phyloP scores from a whole-genome alignment of 2,797 vertebrate genomes.

The Octomys mimax region DNA sequence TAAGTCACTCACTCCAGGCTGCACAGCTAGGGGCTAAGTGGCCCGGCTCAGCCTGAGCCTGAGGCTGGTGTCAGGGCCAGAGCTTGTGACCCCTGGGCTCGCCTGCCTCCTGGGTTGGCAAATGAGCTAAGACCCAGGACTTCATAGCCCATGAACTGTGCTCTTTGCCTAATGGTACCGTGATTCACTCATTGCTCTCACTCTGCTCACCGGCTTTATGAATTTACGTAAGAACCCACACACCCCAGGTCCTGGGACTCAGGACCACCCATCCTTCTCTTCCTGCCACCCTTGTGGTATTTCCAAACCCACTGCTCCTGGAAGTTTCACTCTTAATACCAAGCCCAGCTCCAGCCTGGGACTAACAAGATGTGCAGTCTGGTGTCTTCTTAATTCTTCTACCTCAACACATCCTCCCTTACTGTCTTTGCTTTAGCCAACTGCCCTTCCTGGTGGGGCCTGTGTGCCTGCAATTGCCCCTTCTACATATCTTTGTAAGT shows the following conservation, averaged over 20 bases:
- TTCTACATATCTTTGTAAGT: not conserved
- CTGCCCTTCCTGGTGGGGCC: not conserved
- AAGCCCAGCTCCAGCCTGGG: not conserved
- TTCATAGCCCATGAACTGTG: not conserved
- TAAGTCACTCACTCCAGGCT: not conserved
- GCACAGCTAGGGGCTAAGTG: not conserved
- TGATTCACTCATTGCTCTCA: not conserved
- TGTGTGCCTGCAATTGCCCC: not conserved
- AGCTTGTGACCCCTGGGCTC: not conserved
- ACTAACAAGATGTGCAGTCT: accelerated
- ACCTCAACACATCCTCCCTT: accelerated
- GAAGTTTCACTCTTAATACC: not conserved
- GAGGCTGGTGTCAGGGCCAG: not conserved
- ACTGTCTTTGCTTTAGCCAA: not conserved
- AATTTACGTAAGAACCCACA: accelerated
- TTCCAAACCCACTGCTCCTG: not conserved
- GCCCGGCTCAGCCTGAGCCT: not conserved
- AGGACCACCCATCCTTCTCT: not conserved
- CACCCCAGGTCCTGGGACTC: not conserved
- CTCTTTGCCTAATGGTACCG: not conserved
- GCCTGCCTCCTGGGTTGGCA: not conserved
- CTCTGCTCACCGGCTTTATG: not conserved
- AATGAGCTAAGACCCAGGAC: not conserved
- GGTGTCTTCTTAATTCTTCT: too few relatives aligned
- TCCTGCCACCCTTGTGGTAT: not conserved